Conservation (phyloP, 2,113 vertebrate genomes). For the Hippocampus comes region DNA sequence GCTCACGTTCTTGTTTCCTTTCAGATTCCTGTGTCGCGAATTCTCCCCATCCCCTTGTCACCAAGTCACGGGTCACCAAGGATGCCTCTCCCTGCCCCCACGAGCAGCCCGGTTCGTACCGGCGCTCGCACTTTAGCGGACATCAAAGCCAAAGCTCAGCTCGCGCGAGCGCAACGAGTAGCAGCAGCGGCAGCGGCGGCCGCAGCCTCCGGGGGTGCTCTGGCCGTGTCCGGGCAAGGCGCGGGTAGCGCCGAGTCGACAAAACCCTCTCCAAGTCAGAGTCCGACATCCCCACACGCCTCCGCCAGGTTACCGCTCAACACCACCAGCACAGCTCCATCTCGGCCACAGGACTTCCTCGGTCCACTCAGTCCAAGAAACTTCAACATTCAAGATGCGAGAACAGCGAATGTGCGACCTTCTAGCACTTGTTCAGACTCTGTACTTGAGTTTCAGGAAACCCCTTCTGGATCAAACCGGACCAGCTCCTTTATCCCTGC, state of each 20-base stretch:
- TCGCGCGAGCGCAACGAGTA: slow-evolving; percentile 86
- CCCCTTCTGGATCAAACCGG: slow-evolving; percentile 48
- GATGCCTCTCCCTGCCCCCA: slow-evolving; percentile 74
- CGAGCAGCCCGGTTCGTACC: slow-evolving; percentile 82
- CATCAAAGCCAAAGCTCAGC: slow-evolving; percentile 95
- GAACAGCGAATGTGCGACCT: background rate
- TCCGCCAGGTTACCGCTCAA: slow-evolving; percentile 24
- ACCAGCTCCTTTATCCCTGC: slow-evolving; percentile 83
- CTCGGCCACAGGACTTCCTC: slow-evolving; percentile 30
- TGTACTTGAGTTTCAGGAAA: slow-evolving; percentile 38
- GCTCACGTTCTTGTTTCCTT: slow-evolving; percentile 29
- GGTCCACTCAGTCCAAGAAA: slow-evolving; percentile 24
- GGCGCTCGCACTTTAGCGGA: slow-evolving; percentile 93
- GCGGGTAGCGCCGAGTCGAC: slow-evolving; percentile 68
- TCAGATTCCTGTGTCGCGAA: slow-evolving; percentile 87
- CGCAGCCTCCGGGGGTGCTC: slow-evolving; percentile 66
- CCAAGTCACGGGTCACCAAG: slow-evolving; percentile 83
- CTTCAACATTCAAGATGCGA: slow-evolving; percentile 12
- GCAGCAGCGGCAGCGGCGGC: slow-evolving; percentile 53
- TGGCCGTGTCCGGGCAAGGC: slow-evolving; percentile 81
- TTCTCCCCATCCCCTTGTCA: slow-evolving; percentile 79
- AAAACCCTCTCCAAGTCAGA: slow-evolving; percentile 45
- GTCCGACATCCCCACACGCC: slow-evolving; percentile 43
- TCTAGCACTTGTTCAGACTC: slow-evolving; percentile 16
- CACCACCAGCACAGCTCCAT: slow-evolving; percentile 44